These are phyloP conservation scores for Ardeotis arabs DNA, from an alignment of 2,113 vertebrate species.

Conservation along the genomic window DNA sequence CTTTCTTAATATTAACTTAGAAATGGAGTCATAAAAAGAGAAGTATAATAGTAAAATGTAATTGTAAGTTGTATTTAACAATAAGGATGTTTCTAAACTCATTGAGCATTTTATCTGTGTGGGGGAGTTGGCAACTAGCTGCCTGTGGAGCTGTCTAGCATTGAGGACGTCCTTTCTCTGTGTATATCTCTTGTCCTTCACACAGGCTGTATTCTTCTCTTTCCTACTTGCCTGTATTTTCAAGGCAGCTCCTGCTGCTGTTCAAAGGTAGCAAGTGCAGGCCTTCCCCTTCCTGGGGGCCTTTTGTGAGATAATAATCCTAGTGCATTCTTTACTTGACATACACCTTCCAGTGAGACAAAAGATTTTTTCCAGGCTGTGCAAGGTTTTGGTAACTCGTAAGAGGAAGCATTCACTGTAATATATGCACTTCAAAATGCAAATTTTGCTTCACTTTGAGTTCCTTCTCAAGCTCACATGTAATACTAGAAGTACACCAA, in stretches of 20 bases:
- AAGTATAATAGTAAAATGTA: background rate
- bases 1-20: background rate
- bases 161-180: background rate
- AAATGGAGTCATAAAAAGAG: background rate
- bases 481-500: background rate
- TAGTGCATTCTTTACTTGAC: background rate
- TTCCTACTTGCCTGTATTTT: background rate
- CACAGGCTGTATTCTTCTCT: background rate
- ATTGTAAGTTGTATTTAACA: background rate
- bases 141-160: background rate
- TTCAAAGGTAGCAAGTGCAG: background rate
- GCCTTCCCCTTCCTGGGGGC: background rate
- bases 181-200: background rate
- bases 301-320: background rate
- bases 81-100: background rate
- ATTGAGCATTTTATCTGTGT: background rate
- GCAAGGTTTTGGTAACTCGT: background rate
- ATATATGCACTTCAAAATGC: background rate
- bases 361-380: background rate
- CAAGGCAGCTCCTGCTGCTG: background rate
- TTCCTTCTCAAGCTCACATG: background rate
- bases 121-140: background rate
- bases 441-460: background rate
- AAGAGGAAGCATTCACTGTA: background rate
- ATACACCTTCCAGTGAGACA: background rate